Percentiles rank a stretch among this genome's conserved stretches.
phyloP scores from a whole-genome alignment of 2,888 invertebrate genomes.

The Lasioglossum oenotherae region DNA sequence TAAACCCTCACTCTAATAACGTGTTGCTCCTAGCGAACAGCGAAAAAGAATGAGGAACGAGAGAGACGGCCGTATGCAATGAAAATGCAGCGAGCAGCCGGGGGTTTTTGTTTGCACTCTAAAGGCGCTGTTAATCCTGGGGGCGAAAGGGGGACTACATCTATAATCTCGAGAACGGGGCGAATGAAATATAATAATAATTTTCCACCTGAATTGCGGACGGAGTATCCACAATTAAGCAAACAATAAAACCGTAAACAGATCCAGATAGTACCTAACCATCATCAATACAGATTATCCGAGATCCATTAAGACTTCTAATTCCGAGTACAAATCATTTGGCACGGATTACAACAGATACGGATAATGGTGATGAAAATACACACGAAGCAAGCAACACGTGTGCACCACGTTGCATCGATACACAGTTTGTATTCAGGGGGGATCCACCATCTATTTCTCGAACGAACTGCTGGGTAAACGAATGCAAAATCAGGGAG shows the following conservation, averaged over 20 bases:
- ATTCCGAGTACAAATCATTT: not conserved
- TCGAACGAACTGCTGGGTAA: constrained; percentile 10
- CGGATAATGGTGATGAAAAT: not conserved
- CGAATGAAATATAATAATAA: too few relatives aligned
- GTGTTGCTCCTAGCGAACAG: too few relatives aligned
- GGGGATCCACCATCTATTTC: not conserved
- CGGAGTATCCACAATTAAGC: not conserved
- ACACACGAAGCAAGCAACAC: constrained; percentile 21
- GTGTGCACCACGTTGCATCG: constrained; percentile 12
- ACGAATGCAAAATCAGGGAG: constrained; percentile 26
- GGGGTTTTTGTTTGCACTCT: too few relatives aligned
- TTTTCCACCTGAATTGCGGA: too few relatives aligned
- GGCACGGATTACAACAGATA: not conserved
- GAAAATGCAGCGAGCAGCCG: too few relatives aligned
- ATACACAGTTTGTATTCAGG: not conserved
- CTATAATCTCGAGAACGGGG: too few relatives aligned
- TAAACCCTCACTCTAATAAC: too few relatives aligned
- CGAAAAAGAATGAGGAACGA: too few relatives aligned
- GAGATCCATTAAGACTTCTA: not conserved
- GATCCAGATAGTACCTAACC: not conserved
- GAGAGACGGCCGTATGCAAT: too few relatives aligned
- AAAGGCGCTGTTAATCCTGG: too few relatives aligned
- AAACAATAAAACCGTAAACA: not conserved
- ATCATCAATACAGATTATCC: constrained; percentile 1
- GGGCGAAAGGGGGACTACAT: too few relatives aligned